Evolutionary conservation across 2,113 vertebrate genomes (phyloP).

Genomic region (Sorex fumeus): DNA sequence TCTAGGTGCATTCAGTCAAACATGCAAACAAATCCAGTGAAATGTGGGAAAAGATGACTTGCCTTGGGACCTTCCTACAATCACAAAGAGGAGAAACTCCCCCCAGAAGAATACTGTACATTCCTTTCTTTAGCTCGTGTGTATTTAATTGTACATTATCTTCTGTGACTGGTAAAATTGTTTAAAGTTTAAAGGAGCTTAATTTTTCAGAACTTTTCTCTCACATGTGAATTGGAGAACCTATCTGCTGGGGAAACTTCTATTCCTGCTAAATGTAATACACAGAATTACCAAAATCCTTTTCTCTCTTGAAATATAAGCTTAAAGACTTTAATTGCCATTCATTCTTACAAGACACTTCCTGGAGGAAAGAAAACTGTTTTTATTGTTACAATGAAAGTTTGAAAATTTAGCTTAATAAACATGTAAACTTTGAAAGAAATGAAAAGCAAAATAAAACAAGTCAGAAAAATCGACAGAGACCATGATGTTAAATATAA

Average conservation of each 20-base stretch:
- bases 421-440: slow-evolving; percentile 26
- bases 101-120: neutral
- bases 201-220: slow-evolving; percentile 11
- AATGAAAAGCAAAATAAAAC: slow-evolving; percentile 23
- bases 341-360: slow-evolving; percentile 66
- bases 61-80: neutral
- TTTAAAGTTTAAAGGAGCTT: slow-evolving; percentile 5
- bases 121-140: neutral
- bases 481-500: neutral
- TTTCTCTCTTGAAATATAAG: slow-evolving; percentile 49
- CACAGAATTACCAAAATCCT: neutral
- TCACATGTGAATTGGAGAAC: slow-evolving; percentile 1
- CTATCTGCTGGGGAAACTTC: slow-evolving; percentile 46
- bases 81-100: neutral
- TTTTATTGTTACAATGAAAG: slow-evolving; percentile 71
- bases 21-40: slow-evolving; percentile 26
- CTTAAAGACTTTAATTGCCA: slow-evolving; percentile 49
- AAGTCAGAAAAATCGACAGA: neutral
- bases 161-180: neutral
- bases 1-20: slow-evolving; percentile 34
- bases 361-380: slow-evolving; percentile 39
- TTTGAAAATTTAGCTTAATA: slow-evolving; percentile 53
- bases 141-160: neutral
- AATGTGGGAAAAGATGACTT: neutral
- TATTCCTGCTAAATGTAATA: slow-evolving; percentile 44